phyloP scores from a whole-genome alignment of 2,113 vertebrate species.

The Actenoides hombroni region DNA sequence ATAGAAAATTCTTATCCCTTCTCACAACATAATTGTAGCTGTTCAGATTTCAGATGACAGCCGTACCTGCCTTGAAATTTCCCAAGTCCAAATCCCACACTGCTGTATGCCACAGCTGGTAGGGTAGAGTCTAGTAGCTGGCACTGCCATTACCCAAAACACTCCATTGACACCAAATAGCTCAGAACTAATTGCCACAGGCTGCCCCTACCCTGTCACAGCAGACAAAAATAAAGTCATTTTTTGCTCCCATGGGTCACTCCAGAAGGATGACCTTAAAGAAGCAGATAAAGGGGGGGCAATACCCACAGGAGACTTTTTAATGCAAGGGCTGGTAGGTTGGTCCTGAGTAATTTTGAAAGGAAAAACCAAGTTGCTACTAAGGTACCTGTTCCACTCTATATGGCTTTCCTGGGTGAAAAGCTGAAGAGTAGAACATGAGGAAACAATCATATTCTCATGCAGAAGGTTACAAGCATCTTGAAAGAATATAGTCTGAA shows the following conservation, averaged over 20 bases:
- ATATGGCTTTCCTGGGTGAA: neutral
- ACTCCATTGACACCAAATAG: neutral
- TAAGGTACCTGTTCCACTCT: neutral
- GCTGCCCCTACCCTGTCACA: neutral
- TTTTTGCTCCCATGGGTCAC: neutral
- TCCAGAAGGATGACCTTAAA: neutral
- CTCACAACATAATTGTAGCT: neutral
- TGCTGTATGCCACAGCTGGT: neutral
- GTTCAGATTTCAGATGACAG: constrained; percentile 5
- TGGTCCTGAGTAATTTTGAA: neutral
- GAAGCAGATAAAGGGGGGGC: neutral
- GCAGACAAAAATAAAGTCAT: neutral
- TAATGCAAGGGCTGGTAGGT: neutral
- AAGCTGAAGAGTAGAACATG: neutral
- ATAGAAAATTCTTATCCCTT: constrained; percentile 1
- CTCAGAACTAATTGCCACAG: neutral
- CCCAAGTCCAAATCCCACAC: neutral
- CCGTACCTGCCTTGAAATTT: neutral
- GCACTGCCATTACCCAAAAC: neutral
- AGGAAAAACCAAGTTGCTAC: neutral
- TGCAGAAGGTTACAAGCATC: neutral
- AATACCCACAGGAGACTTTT: neutral
- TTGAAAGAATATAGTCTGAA: neutral
- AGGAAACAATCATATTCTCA: neutral
- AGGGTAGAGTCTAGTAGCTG: neutral